These are phyloP conservation scores for Neomicropteryx cornuta DNA, from an alignment of 1,140 invertebrate species.

Conservation along the genomic window DNA sequence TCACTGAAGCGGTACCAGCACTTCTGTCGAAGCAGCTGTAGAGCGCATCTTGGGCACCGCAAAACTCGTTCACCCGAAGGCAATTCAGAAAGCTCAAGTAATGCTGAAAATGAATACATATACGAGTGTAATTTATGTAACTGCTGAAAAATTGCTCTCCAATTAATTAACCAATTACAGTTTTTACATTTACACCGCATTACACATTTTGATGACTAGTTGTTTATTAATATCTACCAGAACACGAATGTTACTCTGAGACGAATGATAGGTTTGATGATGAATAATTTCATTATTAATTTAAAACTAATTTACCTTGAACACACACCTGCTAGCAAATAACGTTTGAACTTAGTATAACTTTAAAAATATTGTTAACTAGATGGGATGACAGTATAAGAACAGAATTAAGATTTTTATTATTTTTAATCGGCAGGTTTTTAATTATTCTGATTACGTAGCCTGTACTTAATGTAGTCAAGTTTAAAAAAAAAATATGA, in stretches of 20 bases:
- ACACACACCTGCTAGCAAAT: constrained; percentile 5
- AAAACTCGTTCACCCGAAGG: constrained; percentile 75
- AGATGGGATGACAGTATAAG: constrained; percentile 6
- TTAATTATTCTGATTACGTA: too few relatives aligned
- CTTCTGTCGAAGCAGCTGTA: constrained; percentile 78
- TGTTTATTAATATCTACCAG: too few relatives aligned
- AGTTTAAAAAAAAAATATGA: too few relatives aligned
- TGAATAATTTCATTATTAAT: too few relatives aligned
- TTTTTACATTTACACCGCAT: too few relatives aligned
- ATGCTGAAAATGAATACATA: constrained; percentile 61
- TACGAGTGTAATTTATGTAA: constrained; percentile 2
- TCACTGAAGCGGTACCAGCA: constrained; percentile 30
- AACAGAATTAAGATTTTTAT: too few relatives aligned
- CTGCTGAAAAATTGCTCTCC: constrained; percentile 3
- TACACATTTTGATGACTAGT: too few relatives aligned
- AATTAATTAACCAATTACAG: neutral
- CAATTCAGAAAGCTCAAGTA: constrained; percentile 87
- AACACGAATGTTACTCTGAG: too few relatives aligned
- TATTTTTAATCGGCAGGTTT: too few relatives aligned
- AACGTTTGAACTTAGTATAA: neutral
- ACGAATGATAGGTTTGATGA: too few relatives aligned
- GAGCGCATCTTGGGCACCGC: constrained; percentile 70
- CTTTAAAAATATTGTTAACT: constrained; percentile 1
- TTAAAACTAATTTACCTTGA: too few relatives aligned
- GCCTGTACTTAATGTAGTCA: too few relatives aligned